These are phyloP conservation scores for Haliclona indistincta DNA, from an alignment of 37 sponge, comb jelly and placozoan genomes.

Conservation along the genomic window DNA sequence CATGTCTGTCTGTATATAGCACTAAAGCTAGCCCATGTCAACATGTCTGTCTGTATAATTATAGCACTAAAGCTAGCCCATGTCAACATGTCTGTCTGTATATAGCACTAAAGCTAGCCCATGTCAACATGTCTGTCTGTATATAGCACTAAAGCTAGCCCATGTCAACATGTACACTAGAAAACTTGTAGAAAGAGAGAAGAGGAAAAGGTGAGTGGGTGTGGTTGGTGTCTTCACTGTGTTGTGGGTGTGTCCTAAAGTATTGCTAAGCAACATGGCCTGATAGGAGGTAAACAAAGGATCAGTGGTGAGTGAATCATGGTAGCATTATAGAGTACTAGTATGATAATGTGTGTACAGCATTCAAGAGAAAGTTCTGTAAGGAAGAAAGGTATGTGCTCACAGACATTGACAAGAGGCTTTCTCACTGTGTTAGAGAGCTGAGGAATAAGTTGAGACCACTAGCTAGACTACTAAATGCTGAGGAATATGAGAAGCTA, in stretches of 20 bases:
- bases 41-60: too few relatives aligned
- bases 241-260: slow-evolving; percentile 10
- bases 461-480: slow-evolving; percentile 59
- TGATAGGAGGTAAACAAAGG: slow-evolving; percentile 67
- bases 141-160: slow-evolving; percentile 63
- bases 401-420: not conserved
- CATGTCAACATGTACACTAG: slow-evolving; percentile 82
- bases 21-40: too few relatives aligned
- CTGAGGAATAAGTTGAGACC: slow-evolving; percentile 50
- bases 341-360: slow-evolving; percentile 11
- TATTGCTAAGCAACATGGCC: slow-evolving; percentile 50
- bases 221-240: not conserved
- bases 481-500: slow-evolving; percentile 63
- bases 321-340: not conserved
- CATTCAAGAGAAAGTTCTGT: slow-evolving; percentile 46
- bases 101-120: too few relatives aligned
- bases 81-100: too few relatives aligned
- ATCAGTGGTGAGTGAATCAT: slow-evolving; percentile 45
- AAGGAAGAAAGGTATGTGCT: slow-evolving; percentile 66
- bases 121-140: too few relatives aligned
- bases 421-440: slow-evolving; percentile 32
- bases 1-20: too few relatives aligned
- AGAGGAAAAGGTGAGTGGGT: slow-evolving; percentile 52
- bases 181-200: slow-evolving; percentile 63
- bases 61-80: too few relatives aligned